Evolutionary conservation across 1,140 invertebrate species (phyloP), one percentile per base, ranked within the genome.

Genomic region (Saxidomus purpurata): DNA sequence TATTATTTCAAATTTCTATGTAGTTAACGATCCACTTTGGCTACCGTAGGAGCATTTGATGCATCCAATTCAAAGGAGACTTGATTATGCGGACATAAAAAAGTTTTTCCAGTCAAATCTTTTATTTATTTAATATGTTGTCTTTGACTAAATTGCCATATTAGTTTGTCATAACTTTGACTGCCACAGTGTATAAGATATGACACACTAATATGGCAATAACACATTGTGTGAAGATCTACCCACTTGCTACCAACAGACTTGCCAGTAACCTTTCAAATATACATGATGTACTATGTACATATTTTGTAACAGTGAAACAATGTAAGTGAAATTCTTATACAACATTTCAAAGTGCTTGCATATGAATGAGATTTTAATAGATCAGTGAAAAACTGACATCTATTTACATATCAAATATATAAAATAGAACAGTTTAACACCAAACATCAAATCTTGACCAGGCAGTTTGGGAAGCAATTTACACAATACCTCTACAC

Each of bases 321-420:
- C 8, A n/a, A n/a, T 55, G 13, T 19, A 55, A 55, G 52, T 55
- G 52, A 55, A 67, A 67, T 67, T 67, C 28, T 28, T 67, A n/a
- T 31, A 67, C 61, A 67, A 67, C 61, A 67, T 67, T 25, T 67
- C 31, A 31, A 67, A 67, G 61, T 67, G 61, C 61, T 67, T 67
- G 61, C 61, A 67, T 67, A 67, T 67, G 8, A 67, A 67, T 36
- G 31, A 67, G 31, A 67, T 67, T 67, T 36, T 67, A 8, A 67
- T 28, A 31, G 11, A 9, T 67, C 61, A 67, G 31, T 4, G 61
- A 36, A 67, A 67, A 67, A 67, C 61, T 67, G n/a, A 28, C 31
- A 55, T n/a, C 43, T 43, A 43, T 43, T 43, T 43, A 43, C 43
- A 59, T 59, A 59, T 31, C 28, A 67, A 67, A 31, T 67, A 67